Conservation (phyloP, 2,797 vertebrate species). For the Xenopus petersii region DNA sequence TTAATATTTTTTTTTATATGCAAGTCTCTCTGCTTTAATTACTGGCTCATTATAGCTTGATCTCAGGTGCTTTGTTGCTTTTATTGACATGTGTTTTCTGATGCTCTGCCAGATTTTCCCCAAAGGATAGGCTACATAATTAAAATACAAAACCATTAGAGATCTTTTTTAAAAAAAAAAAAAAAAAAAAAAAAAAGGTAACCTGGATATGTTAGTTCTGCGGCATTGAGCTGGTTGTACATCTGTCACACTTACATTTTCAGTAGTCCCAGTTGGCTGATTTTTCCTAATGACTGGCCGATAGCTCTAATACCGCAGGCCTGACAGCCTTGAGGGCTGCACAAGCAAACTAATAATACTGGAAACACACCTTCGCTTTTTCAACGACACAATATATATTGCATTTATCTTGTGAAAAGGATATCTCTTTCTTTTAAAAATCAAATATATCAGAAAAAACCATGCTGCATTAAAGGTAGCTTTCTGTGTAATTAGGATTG, state of each 20-base stretch:
- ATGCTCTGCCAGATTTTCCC: slow-evolving; percentile 36
- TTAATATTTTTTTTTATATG: slow-evolving; percentile 44
- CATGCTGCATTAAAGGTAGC: too few species aligned
- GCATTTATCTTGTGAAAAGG: too few species aligned
- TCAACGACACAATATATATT: too few species aligned
- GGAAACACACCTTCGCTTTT: not conserved
- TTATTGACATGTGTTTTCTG: slow-evolving; percentile 54
- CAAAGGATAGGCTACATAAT: slow-evolving; percentile 56
- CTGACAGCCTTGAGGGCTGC: too few species aligned
- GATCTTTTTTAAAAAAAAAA: slow-evolving; percentile 21
- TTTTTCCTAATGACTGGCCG: slow-evolving; percentile 36
- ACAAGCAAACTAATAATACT: not conserved
- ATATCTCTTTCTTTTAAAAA: too few species aligned
- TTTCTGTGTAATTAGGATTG: too few species aligned
- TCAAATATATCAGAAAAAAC: too few species aligned
- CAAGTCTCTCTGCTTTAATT: slow-evolving; percentile 57
- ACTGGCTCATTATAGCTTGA: slow-evolving; percentile 45
- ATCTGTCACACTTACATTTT: slow-evolving; percentile 15
- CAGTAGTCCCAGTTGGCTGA: slow-evolving; percentile 25
- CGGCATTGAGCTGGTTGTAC: slow-evolving; percentile 4
- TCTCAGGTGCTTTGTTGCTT: slow-evolving; percentile 44
- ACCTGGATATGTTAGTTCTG: slow-evolving; percentile 21
- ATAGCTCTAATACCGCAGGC: not conserved
- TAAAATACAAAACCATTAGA: slow-evolving; percentile 54
- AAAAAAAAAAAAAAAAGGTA: slow-evolving; percentile 37